Evolutionary conservation across 2,888 invertebrate genomes (phyloP).

Genomic region (Ophion slaviceki): DNA sequence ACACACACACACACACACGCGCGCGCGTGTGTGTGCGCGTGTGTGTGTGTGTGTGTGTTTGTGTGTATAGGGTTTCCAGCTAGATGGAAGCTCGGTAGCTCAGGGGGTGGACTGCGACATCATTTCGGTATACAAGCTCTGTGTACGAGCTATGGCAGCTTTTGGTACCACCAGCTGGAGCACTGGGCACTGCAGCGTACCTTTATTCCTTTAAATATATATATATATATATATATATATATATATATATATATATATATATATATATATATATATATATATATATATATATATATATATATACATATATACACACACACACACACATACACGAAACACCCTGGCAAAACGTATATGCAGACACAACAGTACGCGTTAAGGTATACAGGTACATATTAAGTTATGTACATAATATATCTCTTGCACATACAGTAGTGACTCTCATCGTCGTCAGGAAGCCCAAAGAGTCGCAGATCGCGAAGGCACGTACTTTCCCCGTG

Average conservation of each 20-base stretch:
- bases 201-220: not conserved
- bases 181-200: not conserved
- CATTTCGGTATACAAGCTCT: slow-evolving; percentile 37
- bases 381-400: not conserved
- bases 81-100: slow-evolving; percentile 29
- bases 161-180: slow-evolving; percentile 20
- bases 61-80: not conserved
- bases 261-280: no score
- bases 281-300: no score
- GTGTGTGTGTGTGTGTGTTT: not conserved
- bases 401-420: slow-evolving; percentile 14
- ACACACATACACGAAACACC: not conserved
- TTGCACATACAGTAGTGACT: slow-evolving; percentile 38
- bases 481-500: slow-evolving; percentile 54
- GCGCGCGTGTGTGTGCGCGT: no score
- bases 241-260: no score
- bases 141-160: slow-evolving; percentile 45
- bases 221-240: not conserved
- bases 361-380: not conserved
- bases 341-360: not conserved
- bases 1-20: no score
- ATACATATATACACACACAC: no score
- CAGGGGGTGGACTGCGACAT: slow-evolving; percentile 38
- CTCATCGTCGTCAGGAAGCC: slow-evolving; percentile 39
- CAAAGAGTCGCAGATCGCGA: slow-evolving; percentile 26